These are phyloP conservation scores for Ganaspis brasiliensis DNA, from an alignment of 2,888 invertebrate species.

Conservation along the genomic window DNA sequence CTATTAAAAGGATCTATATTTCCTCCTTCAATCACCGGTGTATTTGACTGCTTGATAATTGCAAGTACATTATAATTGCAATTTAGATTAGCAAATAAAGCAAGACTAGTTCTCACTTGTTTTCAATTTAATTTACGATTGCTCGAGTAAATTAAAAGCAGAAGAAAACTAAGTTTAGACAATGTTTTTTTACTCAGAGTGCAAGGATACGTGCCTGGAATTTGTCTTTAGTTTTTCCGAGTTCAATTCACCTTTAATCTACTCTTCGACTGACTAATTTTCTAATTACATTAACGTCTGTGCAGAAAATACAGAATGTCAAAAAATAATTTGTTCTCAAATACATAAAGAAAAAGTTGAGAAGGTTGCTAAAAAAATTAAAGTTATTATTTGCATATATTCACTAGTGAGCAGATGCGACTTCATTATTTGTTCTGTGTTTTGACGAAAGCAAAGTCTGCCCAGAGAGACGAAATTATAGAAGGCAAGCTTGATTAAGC, in stretches of 20 bases:
- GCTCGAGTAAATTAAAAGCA: constrained; percentile 28
- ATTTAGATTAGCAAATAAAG: background rate
- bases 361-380: background rate
- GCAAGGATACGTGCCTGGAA: constrained; percentile 29
- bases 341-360: background rate
- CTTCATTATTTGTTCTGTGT: constrained; percentile 36
- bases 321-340: no score
- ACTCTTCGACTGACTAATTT: constrained; percentile 6
- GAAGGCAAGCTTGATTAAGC: constrained; percentile 60
- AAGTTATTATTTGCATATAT: constrained; percentile 8
- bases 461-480: constrained; percentile 15
- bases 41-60: background rate
- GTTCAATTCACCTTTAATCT: background rate
- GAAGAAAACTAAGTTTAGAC: constrained; percentile 30
- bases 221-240: constrained; percentile 11
- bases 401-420: constrained; percentile 17
- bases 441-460: constrained; percentile 24
- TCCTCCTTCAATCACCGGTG: background rate
- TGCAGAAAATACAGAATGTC: no score
- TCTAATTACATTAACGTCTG: background rate
- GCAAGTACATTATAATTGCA: background rate
- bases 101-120: constrained; percentile 17
- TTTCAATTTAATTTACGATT: constrained; percentile 27
- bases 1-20: constrained; percentile 27
- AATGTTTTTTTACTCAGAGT: constrained; percentile 10